Percentiles rank a stretch among this genome's conserved stretches.
phyloP scores from a whole-genome alignment of 2,113 vertebrate species.

The Tenrec ecaudatus region DNA sequence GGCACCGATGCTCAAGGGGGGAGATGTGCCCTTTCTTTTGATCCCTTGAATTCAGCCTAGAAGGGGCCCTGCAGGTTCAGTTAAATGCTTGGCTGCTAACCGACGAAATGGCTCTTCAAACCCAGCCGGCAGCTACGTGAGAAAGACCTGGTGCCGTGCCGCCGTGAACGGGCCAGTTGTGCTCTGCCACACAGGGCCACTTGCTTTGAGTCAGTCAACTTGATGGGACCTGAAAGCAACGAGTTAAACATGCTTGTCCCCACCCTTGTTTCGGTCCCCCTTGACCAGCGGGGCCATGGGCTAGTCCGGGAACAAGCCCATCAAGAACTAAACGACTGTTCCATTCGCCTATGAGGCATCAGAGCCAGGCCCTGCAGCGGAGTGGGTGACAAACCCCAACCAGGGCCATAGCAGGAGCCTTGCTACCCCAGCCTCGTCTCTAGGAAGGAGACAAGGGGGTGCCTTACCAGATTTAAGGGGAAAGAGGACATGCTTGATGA shows the following conservation, averaged over 20 bases:
- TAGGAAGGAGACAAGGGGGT: fast-evolving
- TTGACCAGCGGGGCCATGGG: neutral
- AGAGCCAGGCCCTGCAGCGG: neutral
- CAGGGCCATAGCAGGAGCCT: neutral
- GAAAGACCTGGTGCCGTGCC: neutral
- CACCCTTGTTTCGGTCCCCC: neutral
- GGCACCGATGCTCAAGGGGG: neutral
- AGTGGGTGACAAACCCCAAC: neutral
- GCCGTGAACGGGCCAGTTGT: neutral
- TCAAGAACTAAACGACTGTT: neutral
- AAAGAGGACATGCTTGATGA: conserved; percentile 96
- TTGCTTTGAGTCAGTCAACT: neutral
- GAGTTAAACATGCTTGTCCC: neutral
- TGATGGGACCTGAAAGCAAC: neutral
- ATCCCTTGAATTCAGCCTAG: neutral
- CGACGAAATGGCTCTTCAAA: neutral
- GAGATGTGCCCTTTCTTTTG: neutral
- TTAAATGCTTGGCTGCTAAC: neutral
- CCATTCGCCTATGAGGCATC: neutral
- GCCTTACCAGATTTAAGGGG: conserved; percentile 93
- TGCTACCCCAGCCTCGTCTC: neutral
- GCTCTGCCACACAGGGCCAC: neutral
- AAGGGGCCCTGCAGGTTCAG: neutral
- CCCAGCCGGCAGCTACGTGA: neutral
- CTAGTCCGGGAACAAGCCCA: neutral